Conservation (phyloP, 2,113 vertebrate genomes). For the Morone saxatilis region DNA sequence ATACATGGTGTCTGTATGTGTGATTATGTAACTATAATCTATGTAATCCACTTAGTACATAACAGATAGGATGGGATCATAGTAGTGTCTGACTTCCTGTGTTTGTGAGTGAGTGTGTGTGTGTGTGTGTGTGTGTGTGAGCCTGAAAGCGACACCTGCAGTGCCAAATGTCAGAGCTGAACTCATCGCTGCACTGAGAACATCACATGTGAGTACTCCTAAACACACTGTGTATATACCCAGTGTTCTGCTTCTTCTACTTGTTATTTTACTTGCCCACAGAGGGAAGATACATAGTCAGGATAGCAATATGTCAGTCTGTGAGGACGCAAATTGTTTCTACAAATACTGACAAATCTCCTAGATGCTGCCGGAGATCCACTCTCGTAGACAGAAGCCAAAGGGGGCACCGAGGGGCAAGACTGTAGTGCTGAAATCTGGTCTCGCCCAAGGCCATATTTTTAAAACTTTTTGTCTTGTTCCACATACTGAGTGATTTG, state of each 20-base stretch:
- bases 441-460: background rate
- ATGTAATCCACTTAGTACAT: conserved; percentile 19
- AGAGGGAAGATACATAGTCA: background rate
- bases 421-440: background rate
- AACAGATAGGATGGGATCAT: conserved; percentile 50
- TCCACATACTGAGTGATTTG: background rate
- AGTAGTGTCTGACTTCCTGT: conserved; percentile 69
- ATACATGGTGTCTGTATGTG: background rate
- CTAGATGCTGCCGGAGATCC: background rate
- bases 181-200: conserved; percentile 57
- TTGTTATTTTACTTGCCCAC: too few species aligned
- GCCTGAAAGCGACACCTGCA: conserved; percentile 46
- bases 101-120: conserved; percentile 37
- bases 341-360: conserved; percentile 10
- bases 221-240: background rate
- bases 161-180: conserved; percentile 70
- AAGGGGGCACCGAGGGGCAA: conserved; percentile 5
- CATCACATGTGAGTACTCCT: conserved; percentile 71
- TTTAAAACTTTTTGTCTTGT: background rate
- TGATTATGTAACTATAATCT: conserved; percentile 1
- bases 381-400: conserved; percentile 2
- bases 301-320: background rate
- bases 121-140: conserved; percentile 7
- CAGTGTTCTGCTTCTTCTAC: background rate
- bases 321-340: background rate